These are phyloP conservation scores for Chrysemys picta DNA, from an alignment of 2,113 vertebrate genomes.

Conservation along the genomic window DNA sequence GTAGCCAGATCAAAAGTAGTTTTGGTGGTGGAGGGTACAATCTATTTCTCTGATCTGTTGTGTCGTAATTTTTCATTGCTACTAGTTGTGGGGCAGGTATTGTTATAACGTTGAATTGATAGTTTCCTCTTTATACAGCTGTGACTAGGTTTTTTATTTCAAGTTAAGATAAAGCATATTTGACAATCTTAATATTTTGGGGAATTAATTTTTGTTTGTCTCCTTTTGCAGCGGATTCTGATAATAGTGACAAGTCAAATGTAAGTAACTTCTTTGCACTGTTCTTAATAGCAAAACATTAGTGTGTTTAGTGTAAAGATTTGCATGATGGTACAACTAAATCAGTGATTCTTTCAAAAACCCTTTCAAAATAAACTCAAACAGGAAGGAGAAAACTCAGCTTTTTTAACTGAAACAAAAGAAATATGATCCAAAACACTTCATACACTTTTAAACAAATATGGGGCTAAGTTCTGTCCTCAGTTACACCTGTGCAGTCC, in stretches of 20 bases:
- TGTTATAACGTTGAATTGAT: slow-evolving; percentile 40
- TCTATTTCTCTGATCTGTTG: slow-evolving; percentile 54
- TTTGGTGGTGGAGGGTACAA: slow-evolving; percentile 69
- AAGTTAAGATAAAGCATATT: neutral
- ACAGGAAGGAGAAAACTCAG: neutral
- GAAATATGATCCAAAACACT: neutral
- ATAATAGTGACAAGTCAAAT: slow-evolving; percentile 77
- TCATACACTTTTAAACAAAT: neutral
- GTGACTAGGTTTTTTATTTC: neutral
- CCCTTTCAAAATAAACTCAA: neutral
- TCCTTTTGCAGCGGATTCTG: slow-evolving; percentile 70
- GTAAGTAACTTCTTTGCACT: slow-evolving; percentile 56
- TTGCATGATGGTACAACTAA: neutral
- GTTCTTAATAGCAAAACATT: neutral
- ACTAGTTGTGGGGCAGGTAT: slow-evolving; percentile 39
- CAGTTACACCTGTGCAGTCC: neutral
- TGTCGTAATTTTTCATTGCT: slow-evolving; percentile 36
- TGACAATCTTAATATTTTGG: neutral
- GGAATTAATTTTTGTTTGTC: slow-evolving; percentile 18
- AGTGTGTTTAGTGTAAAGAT: neutral
- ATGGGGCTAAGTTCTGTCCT: neutral
- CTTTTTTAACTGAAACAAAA: neutral
- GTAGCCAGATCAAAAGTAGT: slow-evolving; percentile 15
- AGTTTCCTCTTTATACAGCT: neutral
- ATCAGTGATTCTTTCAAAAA: neutral